Conservation (phyloP, 2,113 vertebrate genomes). For the Progne subis region DNA sequence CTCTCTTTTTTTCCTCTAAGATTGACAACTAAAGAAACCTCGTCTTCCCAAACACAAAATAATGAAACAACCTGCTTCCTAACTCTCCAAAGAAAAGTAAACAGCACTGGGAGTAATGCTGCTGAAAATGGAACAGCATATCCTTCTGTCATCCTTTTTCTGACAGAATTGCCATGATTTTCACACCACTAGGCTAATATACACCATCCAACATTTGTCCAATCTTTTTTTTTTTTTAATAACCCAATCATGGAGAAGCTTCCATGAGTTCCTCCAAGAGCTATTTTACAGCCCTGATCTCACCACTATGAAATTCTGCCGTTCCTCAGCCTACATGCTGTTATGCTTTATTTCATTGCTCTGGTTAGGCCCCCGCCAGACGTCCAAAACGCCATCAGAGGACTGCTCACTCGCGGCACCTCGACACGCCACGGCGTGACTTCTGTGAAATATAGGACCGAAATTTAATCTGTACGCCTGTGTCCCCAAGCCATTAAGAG, state of each 20-base stretch:
- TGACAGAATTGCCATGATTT: background rate
- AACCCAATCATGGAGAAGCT: background rate
- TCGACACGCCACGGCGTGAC: background rate
- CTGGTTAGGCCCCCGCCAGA: background rate
- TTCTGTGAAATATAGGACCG: conserved; percentile 24
- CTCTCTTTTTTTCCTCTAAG: background rate
- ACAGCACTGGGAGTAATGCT: background rate
- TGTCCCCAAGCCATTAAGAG: conserved; percentile 22
- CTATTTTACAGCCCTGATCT: background rate
- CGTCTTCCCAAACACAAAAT: background rate
- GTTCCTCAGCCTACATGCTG: background rate
- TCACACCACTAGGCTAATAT: background rate
- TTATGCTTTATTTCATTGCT: conserved; percentile 14
- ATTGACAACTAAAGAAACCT: background rate
- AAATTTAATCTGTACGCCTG: conserved; percentile 13
- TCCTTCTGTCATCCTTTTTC: background rate
- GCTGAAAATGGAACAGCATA: background rate
- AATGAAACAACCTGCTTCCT: background rate
- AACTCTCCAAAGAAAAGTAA: background rate
- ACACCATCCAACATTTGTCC: background rate
- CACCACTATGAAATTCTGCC: background rate
- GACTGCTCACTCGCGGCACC: background rate
- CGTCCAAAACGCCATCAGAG: background rate
- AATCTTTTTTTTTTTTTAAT: background rate
- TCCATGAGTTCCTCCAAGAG: background rate